Evolutionary conservation across 2,113 vertebrate genomes (phyloP).

Genomic region (Glareola pratincola): DNA sequence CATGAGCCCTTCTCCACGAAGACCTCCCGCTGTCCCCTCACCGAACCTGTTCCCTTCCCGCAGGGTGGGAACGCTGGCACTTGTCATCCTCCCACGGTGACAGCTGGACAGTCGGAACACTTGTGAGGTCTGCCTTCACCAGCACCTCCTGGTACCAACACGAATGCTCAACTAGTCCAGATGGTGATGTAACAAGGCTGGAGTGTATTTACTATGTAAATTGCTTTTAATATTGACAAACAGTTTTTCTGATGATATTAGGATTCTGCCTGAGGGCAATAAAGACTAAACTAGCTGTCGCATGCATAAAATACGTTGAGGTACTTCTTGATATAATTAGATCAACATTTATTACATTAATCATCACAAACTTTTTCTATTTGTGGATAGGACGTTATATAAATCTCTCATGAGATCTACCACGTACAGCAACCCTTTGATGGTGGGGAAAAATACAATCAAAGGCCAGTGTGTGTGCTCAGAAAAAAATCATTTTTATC

Average conservation of each 20-base stretch:
- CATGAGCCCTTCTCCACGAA: not conserved
- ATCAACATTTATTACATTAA: constrained; percentile 23
- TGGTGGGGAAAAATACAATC: not conserved
- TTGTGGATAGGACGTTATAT: not conserved
- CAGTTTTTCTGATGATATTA: constrained; percentile 53
- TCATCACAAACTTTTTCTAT: constrained; percentile 1
- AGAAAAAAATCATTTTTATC: not conserved
- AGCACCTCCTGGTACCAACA: not conserved
- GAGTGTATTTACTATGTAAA: constrained; percentile 50
- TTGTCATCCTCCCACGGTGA: not conserved
- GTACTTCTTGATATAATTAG: constrained; percentile 42
- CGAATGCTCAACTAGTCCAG: not conserved
- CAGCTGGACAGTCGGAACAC: not conserved
- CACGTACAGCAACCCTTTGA: not conserved
- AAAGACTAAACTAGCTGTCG: constrained; percentile 50
- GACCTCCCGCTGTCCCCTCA: not conserved
- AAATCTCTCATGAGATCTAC: not conserved
- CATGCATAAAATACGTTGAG: not conserved
- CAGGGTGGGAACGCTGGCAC: not conserved
- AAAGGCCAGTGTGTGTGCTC: not conserved
- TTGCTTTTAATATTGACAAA: constrained; percentile 66
- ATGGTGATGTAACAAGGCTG: constrained; percentile 23
- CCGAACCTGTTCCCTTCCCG: not conserved
- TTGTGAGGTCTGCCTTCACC: not conserved
- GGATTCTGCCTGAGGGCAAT: constrained; percentile 55